These are phyloP conservation scores for Trichonephila inaurata DNA, from an alignment of 1,140 invertebrate genomes.

Conservation along the genomic window DNA sequence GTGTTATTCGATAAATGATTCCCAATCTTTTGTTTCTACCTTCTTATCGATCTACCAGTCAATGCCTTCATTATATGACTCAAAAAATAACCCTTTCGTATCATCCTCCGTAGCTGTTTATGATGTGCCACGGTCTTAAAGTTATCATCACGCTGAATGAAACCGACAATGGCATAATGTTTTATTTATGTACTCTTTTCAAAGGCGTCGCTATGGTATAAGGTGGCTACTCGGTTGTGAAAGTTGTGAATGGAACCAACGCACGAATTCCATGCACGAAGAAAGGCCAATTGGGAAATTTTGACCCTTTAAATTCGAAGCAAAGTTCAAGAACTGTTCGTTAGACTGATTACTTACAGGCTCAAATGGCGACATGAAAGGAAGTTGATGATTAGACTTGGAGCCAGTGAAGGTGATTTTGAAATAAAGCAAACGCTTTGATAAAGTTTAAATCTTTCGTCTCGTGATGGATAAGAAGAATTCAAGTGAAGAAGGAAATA, in stretches of 20 bases:
- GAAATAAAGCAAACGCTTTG: not conserved
- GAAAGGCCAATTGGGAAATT: not conserved
- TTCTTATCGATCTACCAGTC: not conserved
- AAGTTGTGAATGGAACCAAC: not conserved
- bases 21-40: not conserved
- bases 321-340: conserved; percentile 11
- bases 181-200: conserved; percentile 12
- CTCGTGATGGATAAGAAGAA: not conserved
- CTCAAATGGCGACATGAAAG: not conserved
- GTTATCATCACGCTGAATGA: not conserved
- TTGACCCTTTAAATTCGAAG: not conserved
- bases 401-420: not conserved
- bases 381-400: not conserved
- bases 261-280: not conserved
- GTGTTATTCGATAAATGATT: not conserved
- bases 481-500: not conserved
- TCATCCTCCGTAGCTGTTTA: not conserved
- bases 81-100: not conserved
- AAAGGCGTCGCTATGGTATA: not conserved
- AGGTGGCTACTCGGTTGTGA: conserved; percentile 1
- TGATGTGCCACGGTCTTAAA: not conserved
- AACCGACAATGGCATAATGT: conserved; percentile 29
- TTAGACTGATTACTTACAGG: not conserved
- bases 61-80: not conserved
- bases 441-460: not conserved